Percentiles rank a stretch among this genome's conserved stretches.
These are phyloP conservation scores for Alviniconcha marisindica DNA, from an alignment of 1,140 invertebrate genomes.

Conservation along the genomic window DNA sequence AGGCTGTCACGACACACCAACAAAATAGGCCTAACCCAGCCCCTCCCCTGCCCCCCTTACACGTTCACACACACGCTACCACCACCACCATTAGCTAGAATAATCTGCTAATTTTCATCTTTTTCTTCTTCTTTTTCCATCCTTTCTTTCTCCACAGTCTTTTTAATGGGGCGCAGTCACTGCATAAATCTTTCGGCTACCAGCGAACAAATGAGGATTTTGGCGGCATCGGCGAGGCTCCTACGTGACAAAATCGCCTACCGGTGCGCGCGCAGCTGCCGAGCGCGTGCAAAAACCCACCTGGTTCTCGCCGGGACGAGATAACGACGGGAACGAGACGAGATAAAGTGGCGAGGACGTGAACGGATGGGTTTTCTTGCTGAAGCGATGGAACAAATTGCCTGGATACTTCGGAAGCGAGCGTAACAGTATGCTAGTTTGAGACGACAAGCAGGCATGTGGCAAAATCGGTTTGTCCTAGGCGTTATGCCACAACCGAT, in stretches of 20 bases:
- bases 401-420: too few relatives aligned
- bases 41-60: too few relatives aligned
- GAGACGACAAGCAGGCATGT: too few relatives aligned
- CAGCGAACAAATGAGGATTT: not conserved
- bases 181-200: not conserved
- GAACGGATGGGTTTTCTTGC: too few relatives aligned
- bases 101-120: not conserved
- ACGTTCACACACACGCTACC: too few relatives aligned
- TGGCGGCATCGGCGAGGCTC: not conserved
- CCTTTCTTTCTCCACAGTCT: not conserved
- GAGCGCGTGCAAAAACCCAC: not conserved
- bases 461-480: too few relatives aligned
- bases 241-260: not conserved
- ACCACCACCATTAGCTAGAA: too few relatives aligned
- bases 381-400: not conserved
- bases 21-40: not conserved
- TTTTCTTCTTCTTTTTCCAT: not conserved
- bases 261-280: not conserved
- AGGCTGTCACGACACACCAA: not conserved
- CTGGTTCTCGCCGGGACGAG: not conserved
- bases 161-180: not conserved
- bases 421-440: too few relatives aligned
- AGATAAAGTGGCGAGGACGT: not conserved
- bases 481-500: too few relatives aligned
- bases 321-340: not conserved